These are phyloP conservation scores for Uromys caudimaculatus DNA, from an alignment of 2,797 vertebrate genomes.

Conservation along the genomic window DNA sequence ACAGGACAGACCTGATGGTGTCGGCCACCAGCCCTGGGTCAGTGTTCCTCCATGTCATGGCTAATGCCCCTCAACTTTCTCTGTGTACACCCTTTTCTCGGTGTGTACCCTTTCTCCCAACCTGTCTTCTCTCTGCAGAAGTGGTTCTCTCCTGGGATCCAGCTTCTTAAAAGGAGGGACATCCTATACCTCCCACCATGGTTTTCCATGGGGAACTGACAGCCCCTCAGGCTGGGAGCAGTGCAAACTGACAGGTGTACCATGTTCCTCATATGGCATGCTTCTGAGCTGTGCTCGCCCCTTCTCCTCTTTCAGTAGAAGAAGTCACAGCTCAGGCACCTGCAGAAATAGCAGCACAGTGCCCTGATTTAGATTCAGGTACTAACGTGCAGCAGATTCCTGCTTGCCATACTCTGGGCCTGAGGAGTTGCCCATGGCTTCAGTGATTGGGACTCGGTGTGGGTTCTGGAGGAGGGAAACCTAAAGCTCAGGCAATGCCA, in stretches of 20 bases:
- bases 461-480: accelerated
- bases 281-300: background rate
- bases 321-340: background rate
- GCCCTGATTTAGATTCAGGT: constrained; percentile 48
- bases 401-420: background rate
- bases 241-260: background rate
- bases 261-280: background rate
- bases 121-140: background rate
- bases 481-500: no score
- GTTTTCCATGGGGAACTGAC: background rate
- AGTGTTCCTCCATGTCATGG: background rate
- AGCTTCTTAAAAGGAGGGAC: background rate
- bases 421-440: background rate
- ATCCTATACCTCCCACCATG: background rate
- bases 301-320: background rate
- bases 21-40: no score
- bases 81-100: accelerated
- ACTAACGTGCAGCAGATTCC: background rate
- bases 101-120: background rate
- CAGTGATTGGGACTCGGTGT: background rate
- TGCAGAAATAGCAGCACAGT: constrained; percentile 8
- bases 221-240: background rate
- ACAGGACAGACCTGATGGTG: background rate
- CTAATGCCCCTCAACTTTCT: accelerated
- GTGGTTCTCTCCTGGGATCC: background rate